Evolutionary conservation across 1,140 invertebrate species (phyloP).

Genomic region (Brachionus koreanus): DNA sequence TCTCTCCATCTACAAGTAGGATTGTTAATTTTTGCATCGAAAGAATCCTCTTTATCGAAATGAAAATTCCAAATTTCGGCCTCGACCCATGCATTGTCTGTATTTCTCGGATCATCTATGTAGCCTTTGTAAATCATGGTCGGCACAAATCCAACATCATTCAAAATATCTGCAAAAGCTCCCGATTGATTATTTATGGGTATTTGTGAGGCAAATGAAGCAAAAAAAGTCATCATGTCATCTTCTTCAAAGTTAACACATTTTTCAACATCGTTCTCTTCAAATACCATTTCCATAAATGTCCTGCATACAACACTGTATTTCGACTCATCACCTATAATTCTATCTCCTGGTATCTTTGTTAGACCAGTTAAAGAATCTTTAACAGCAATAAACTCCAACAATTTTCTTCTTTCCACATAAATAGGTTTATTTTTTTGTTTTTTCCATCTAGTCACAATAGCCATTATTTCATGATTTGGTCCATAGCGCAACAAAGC

Average conservation of each 20-base stretch:
- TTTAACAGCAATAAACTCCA: constrained; percentile 42
- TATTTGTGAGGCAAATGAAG: constrained; percentile 77
- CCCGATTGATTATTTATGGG: constrained; percentile 60
- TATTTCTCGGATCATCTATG: constrained; percentile 39
- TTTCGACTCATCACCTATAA: constrained; percentile 37
- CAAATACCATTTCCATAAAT: constrained; percentile 39
- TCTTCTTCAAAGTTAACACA: constrained; percentile 13
- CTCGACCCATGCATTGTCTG: constrained; percentile 45
- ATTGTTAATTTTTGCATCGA: constrained; percentile 30
- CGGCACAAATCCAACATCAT: constrained; percentile 30
- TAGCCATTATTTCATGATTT: constrained; percentile 57
- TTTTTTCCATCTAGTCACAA: constrained; percentile 56
- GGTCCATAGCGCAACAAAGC: constrained; percentile 59
- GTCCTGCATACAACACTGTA: constrained; percentile 42
- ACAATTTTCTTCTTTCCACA: constrained; percentile 32
- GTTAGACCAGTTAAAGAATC: constrained; percentile 12
- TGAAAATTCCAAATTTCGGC: constrained; percentile 45
- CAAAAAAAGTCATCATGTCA: constrained; percentile 44
- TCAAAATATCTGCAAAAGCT: background rate
- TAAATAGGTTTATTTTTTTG: constrained; percentile 26
- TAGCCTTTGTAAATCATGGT: constrained; percentile 43
- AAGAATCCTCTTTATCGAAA: constrained; percentile 36
- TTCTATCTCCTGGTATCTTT: constrained; percentile 33
- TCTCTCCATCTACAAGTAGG: constrained; percentile 29
- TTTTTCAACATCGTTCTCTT: constrained; percentile 41